phyloP scores from a whole-genome alignment of 2,797 vertebrate genomes.

The Myiotriccus ornatus region DNA sequence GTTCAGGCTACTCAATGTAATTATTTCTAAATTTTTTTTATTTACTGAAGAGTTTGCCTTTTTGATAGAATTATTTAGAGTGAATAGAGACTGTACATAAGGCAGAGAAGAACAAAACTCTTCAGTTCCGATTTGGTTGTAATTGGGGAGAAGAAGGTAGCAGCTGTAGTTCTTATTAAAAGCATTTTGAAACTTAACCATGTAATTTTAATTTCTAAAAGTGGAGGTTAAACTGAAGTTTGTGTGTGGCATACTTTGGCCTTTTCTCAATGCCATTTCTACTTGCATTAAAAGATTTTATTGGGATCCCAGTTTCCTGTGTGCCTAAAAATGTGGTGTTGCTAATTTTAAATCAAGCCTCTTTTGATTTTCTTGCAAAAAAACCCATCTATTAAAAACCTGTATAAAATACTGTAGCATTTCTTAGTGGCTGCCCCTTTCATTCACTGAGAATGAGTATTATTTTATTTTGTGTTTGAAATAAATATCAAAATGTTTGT shows the following conservation, averaged over 20 bases:
- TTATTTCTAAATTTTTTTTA: background rate
- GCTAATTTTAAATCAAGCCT: background rate
- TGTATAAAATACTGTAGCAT: background rate
- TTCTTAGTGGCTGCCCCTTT: background rate
- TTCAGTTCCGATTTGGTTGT: background rate
- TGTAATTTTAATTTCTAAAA: background rate
- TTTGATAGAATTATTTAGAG: background rate
- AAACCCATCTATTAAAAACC: background rate
- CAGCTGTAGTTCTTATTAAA: background rate
- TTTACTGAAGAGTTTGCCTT: background rate
- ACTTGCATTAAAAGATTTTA: background rate
- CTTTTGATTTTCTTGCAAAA: background rate
- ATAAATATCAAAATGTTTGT: background rate
- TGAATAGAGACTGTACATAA: background rate
- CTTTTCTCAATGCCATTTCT: background rate
- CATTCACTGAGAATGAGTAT: background rate
- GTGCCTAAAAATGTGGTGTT: background rate
- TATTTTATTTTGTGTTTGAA: background rate
- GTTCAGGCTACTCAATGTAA: background rate
- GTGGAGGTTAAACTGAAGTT: background rate
- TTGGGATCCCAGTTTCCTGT: background rate
- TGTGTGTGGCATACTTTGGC: background rate
- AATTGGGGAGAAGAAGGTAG: background rate
- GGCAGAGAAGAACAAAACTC: background rate
- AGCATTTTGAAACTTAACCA: background rate